Evolutionary conservation across 2,888 invertebrate species (phyloP).

Genomic region (Gymnosoma rotundatum): DNA sequence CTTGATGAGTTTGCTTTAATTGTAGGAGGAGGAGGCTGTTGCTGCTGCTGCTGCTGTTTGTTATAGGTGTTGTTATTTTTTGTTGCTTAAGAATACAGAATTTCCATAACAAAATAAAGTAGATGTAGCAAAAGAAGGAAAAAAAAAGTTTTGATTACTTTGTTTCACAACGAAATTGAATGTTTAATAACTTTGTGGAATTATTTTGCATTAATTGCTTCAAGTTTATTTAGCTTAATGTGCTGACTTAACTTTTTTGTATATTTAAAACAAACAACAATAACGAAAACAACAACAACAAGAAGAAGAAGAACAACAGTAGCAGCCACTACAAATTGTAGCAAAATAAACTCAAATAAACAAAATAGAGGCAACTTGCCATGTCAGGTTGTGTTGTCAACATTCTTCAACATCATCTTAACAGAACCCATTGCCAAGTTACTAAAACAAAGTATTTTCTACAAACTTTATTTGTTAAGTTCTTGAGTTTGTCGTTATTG

Average conservation of each 20-base stretch:
- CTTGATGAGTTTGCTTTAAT: constrained; percentile 20
- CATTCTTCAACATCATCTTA: neutral
- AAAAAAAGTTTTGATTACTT: constrained; percentile 76
- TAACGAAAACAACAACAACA: constrained; percentile 3
- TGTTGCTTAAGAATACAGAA: constrained; percentile 37
- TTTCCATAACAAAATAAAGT: constrained; percentile 12
- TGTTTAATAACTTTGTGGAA: constrained; percentile 74
- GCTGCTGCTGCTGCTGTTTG: constrained; percentile 11
- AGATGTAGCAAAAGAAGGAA: neutral
- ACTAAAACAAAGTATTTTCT: neutral
- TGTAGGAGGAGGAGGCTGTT: neutral
- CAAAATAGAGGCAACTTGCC: constrained; percentile 20
- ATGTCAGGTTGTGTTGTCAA: constrained; percentile 34
- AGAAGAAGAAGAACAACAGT: too few relatives aligned
- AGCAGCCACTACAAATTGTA: neutral
- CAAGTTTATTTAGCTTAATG: constrained; percentile 69
- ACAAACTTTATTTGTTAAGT: constrained; percentile 19
- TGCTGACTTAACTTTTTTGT: constrained; percentile 64
- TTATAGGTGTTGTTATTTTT: constrained; percentile 1
- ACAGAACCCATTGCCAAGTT: neutral
- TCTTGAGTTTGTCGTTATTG: constrained; percentile 4
- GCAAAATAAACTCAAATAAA: constrained; percentile 19
- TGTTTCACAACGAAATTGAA: constrained; percentile 76
- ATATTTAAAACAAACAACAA: constrained; percentile 26
- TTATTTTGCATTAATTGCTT: constrained; percentile 75